These are phyloP conservation scores for Brassicogethes aeneus DNA, from an alignment of 2,888 invertebrate genomes.

Conservation along the genomic window DNA sequence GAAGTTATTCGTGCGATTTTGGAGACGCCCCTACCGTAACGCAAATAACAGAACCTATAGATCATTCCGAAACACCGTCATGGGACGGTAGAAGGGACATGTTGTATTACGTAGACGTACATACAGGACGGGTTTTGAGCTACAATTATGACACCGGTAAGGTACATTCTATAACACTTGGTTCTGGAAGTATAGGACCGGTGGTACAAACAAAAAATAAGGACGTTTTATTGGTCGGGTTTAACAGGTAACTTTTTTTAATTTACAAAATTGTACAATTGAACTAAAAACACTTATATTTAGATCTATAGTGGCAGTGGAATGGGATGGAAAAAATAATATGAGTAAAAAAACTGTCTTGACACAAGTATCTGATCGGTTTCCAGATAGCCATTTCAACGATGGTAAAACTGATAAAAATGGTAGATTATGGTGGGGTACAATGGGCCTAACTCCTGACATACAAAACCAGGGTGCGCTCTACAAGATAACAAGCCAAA, in stretches of 20 bases:
- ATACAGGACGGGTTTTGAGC: conserved; percentile 16
- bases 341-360: conserved; percentile 25
- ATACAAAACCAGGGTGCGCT: conserved; percentile 47
- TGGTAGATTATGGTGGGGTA: conserved; percentile 52
- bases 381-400: conserved; percentile 45
- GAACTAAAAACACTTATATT: conserved; percentile 5
- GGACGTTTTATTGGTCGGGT: conserved; percentile 16
- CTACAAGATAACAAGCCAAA: conserved; percentile 45
- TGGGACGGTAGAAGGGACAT: conserved; percentile 19
- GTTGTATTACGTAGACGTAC: conserved; percentile 20
- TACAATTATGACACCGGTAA: conserved; percentile 19
- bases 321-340: conserved; percentile 42
- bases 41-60: conserved; percentile 20
- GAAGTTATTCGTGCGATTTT: too few species aligned
- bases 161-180: conserved; percentile 14
- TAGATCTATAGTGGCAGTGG: conserved; percentile 38
- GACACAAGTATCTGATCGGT: conserved; percentile 41
- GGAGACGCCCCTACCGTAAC: conserved; percentile 16
- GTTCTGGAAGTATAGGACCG: conserved; percentile 18
- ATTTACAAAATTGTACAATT: too few species aligned
- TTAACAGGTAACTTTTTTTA: conserved; percentile 13
- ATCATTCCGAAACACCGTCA: conserved; percentile 19
- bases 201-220: conserved; percentile 19
- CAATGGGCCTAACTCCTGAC: conserved; percentile 49
- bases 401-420: conserved; percentile 52